phyloP scores from a whole-genome alignment of 2,113 vertebrate genomes.

The Ictidomys tridecemlineatus region DNA sequence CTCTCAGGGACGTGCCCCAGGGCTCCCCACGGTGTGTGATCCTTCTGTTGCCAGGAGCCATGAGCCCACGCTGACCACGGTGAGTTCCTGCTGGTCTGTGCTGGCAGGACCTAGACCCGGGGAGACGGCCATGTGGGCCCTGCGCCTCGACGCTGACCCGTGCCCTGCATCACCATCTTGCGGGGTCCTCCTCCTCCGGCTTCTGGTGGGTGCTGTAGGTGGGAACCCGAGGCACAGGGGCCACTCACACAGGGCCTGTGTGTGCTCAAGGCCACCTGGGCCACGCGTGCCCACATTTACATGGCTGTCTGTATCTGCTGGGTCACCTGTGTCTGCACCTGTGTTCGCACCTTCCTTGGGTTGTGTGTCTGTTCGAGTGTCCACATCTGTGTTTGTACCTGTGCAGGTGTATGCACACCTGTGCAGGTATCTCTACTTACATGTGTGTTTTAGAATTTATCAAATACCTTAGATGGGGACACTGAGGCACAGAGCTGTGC shows the following conservation, averaged over 20 bases:
- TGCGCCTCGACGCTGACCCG: accelerated
- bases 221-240: background rate
- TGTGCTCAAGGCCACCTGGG: accelerated
- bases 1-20: accelerated
- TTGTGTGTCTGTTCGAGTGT: background rate
- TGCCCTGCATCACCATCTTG: background rate
- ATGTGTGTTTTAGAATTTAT: background rate
- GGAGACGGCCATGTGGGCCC: no score
- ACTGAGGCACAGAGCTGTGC: background rate
- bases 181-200: no score
- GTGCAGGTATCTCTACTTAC: background rate
- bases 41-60: background rate
- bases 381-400: no score
- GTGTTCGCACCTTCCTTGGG: no score
- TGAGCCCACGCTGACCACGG: accelerated
- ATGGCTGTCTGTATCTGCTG: no score
- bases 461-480: background rate
- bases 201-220: background rate
- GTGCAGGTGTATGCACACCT: background rate
- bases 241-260: accelerated
- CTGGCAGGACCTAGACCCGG: accelerated
- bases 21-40: accelerated
- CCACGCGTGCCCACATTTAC: accelerated
- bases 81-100: accelerated
- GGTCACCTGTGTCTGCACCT: no score